Percentiles rank a stretch among this genome's conserved stretches.
Conservation (phyloP, 1,140 invertebrate genomes). For the Aphelinus certus region DNA sequence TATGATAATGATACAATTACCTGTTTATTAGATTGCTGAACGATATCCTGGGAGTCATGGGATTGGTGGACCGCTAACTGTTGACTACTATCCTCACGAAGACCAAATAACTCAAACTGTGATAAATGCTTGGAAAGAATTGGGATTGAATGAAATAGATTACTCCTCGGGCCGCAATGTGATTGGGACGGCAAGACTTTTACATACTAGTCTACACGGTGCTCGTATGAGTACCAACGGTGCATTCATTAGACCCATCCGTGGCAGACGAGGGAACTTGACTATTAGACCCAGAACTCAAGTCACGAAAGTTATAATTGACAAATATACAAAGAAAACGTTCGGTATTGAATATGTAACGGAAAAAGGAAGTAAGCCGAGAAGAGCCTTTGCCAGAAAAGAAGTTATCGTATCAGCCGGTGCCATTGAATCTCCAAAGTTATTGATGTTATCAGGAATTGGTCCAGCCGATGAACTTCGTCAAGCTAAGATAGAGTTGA, state of each 20-base stretch:
- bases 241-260: conserved; percentile 16
- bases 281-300: background rate
- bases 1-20: too few species aligned
- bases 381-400: background rate
- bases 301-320: conserved; percentile 8
- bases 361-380: background rate
- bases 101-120: background rate
- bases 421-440: too few species aligned
- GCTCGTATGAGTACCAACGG: background rate
- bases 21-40: background rate
- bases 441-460: too few species aligned
- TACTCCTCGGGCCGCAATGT: background rate
- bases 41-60: background rate
- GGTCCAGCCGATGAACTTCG: too few species aligned
- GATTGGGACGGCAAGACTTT: background rate
- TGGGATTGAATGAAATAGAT: conserved; percentile 4
- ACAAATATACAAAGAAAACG: background rate
- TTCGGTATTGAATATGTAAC: background rate
- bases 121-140: background rate
- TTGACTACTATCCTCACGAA: background rate
- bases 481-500: background rate
- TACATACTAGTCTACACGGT: background rate
- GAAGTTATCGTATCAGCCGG: background rate
- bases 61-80: background rate
- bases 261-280: background rate